Evolutionary conservation across 1,140 invertebrate species (phyloP).

Genomic region (Lepidurus couesii): DNA sequence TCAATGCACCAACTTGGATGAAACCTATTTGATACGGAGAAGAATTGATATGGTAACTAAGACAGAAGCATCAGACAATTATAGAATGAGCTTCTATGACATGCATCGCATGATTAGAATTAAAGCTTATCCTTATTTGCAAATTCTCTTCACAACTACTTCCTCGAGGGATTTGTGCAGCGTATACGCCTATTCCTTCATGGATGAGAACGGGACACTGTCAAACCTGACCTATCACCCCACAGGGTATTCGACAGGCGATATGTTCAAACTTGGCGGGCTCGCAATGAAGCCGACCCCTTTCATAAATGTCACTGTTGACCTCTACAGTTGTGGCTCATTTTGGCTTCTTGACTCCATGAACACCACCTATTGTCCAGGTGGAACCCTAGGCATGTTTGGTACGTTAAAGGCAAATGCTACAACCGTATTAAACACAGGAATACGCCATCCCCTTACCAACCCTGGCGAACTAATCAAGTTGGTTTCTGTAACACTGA

Average conservation of each 20-base stretch:
- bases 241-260: neutral
- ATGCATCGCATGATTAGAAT: too few relatives aligned
- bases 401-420: neutral
- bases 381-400: neutral
- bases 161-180: too few relatives aligned
- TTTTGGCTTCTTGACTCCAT: neutral
- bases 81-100: too few relatives aligned
- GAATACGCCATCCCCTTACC: neutral
- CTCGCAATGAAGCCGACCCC: neutral
- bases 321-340: neutral
- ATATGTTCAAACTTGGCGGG: neutral
- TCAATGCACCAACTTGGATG: too few relatives aligned
- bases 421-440: neutral
- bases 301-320: neutral
- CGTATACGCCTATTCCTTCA: neutral
- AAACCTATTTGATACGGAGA: too few relatives aligned
- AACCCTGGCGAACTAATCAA: too few relatives aligned
- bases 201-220: neutral
- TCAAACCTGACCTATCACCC: neutral
- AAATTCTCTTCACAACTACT: too few relatives aligned
- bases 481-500: too few relatives aligned
- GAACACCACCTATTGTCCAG: neutral
- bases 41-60: too few relatives aligned
- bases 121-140: too few relatives aligned
- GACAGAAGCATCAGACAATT: too few relatives aligned